Percentiles rank a stretch among this genome's conserved stretches.
phyloP scores from a whole-genome alignment of 1,140 invertebrate genomes.

The Drosophila erecta region DNA sequence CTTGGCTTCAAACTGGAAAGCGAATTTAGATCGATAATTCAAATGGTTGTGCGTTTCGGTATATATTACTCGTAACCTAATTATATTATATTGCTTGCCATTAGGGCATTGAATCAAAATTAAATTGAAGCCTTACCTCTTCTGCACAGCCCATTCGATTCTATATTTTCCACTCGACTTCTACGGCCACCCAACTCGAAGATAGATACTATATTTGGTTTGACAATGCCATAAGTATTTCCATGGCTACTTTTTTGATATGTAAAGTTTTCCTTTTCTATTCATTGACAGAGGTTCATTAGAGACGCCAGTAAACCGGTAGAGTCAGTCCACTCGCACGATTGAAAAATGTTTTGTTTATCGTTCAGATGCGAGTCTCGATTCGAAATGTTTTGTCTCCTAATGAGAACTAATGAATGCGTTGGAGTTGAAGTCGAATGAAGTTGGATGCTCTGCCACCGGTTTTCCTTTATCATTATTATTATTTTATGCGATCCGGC shows the following conservation, averaged over 20 bases:
- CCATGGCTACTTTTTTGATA: neutral
- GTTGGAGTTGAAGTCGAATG: constrained; percentile 25
- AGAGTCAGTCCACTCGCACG: neutral
- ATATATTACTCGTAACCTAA: neutral
- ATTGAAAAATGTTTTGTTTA: constrained; percentile 48
- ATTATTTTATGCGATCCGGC: constrained; percentile 24
- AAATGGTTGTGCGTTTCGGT: neutral
- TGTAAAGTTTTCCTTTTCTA: constrained; percentile 6
- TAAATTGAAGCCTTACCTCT: neutral
- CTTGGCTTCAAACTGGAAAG: neutral
- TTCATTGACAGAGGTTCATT: constrained; percentile 40
- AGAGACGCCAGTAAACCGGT: constrained; percentile 32
- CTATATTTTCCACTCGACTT: neutral
- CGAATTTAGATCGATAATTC: constrained; percentile 11
- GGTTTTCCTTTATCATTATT: constrained; percentile 35
- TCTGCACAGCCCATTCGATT: neutral
- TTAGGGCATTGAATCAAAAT: too few relatives aligned
- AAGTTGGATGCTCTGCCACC: constrained; percentile 16
- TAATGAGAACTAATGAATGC: constrained; percentile 58
- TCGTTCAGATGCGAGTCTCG: constrained; percentile 30
- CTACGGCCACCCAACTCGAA: constrained; percentile 11
- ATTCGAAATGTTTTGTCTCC: constrained; percentile 35
- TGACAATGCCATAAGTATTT: constrained; percentile 4
- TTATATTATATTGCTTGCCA: neutral
- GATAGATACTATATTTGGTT: neutral